These are phyloP conservation scores for Cinclus mexicanus DNA, from an alignment of 2,113 vertebrate species.

Conservation along the genomic window DNA sequence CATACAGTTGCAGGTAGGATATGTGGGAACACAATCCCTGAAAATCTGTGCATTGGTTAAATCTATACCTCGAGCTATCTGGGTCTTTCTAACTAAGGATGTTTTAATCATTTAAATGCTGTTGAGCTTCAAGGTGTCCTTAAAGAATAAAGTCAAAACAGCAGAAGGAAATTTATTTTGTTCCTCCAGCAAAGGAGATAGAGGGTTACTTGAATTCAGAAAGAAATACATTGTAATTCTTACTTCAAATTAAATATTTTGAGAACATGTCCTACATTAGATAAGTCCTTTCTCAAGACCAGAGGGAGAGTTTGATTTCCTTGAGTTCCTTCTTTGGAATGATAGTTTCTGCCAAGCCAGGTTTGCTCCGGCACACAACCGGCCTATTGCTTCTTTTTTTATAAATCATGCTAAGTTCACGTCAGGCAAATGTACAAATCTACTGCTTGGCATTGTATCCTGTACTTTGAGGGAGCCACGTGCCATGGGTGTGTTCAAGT, in stretches of 20 bases:
- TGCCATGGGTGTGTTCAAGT: conserved; percentile 53
- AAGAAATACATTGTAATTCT: background rate
- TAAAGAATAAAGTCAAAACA: background rate
- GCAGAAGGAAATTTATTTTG: background rate
- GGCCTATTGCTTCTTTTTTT: background rate
- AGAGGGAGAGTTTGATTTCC: background rate
- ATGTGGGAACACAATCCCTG: background rate
- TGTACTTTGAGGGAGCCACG: conserved; percentile 33
- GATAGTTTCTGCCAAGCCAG: background rate
- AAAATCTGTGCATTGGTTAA: background rate
- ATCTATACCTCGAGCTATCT: background rate
- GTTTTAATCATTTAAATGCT: background rate
- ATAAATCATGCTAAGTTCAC: conserved; percentile 26
- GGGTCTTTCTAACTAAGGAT: background rate
- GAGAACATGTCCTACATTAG: background rate
- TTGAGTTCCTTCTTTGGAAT: background rate
- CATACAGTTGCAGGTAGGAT: background rate
- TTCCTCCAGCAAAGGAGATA: background rate
- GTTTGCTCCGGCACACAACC: background rate
- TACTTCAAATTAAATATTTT: background rate
- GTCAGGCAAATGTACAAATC: conserved; percentile 36
- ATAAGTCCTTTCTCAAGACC: background rate
- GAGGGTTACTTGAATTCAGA: background rate
- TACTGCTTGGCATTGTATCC: conserved; percentile 30
- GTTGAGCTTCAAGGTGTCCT: background rate